Percentiles rank a stretch among this genome's conserved stretches.
Conservation (phyloP, 2,888 invertebrate genomes). For the Eucriotettix oculatus region DNA sequence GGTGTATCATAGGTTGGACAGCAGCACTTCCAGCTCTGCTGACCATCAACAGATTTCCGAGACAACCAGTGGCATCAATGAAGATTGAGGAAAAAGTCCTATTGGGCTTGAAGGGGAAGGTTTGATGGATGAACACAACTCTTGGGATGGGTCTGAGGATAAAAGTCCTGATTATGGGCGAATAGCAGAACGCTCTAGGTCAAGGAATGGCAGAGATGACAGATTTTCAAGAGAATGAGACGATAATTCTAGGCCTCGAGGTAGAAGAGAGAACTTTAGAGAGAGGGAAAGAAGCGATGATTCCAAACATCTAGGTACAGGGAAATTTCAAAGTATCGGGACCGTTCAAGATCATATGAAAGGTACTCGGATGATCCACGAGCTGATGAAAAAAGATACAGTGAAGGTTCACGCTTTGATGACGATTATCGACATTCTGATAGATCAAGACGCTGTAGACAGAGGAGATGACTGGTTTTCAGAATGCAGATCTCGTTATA, state of each 20-base stretch:
- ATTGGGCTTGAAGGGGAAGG: not conserved
- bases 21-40: slow-evolving; percentile 6
- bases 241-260: slow-evolving; percentile 1
- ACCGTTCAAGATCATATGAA: not conserved
- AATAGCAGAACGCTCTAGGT: not conserved
- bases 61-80: not conserved
- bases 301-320: not conserved
- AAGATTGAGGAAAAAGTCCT: not conserved
- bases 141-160: slow-evolving; percentile 1
- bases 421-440: not conserved
- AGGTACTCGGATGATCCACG: not conserved
- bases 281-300: slow-evolving; percentile 3
- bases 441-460: not conserved
- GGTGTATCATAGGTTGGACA: slow-evolving; percentile 18
- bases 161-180: not conserved
- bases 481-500: slow-evolving; percentile 1
- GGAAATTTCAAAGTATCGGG: not conserved
- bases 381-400: not conserved
- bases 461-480: slow-evolving; percentile 1
- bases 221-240: not conserved
- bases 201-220: slow-evolving; percentile 5
- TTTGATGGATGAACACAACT: not conserved
- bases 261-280: not conserved
- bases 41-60: not conserved
- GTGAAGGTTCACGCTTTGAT: not conserved